Evolutionary conservation across 2,113 vertebrate genomes (phyloP).

Genomic region (Hippocampus mohnikei): DNA sequence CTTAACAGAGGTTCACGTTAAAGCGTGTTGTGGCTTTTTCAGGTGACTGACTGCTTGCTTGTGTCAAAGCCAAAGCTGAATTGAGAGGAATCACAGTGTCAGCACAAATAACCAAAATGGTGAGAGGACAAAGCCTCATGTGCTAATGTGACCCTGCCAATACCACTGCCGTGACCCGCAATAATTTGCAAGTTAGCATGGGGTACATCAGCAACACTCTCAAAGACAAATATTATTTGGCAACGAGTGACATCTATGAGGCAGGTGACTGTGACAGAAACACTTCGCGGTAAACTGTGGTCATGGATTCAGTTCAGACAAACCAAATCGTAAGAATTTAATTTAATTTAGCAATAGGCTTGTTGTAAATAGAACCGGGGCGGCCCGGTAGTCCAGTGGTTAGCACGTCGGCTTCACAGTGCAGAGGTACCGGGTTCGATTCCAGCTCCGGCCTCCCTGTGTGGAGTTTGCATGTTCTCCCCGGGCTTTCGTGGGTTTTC

Average conservation of each 20-base stretch:
- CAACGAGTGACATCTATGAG: not conserved
- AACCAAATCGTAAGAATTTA: not conserved
- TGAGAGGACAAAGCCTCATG: conserved; percentile 65
- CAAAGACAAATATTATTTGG: conserved; percentile 36
- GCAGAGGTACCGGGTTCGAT: too few relatives aligned
- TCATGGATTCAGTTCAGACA: not conserved
- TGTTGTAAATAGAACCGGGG: too few relatives aligned
- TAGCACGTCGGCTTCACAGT: too few relatives aligned
- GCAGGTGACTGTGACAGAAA: not conserved
- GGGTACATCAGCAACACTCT: conserved; percentile 62
- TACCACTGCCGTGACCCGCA: conserved; percentile 34
- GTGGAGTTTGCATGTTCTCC: too few relatives aligned
- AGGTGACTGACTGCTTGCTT: conserved; percentile 47
- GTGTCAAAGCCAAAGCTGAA: conserved; percentile 46
- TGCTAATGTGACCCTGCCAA: conserved; percentile 54
- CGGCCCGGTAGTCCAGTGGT: too few relatives aligned
- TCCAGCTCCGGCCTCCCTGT: too few relatives aligned
- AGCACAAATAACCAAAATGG: conserved; percentile 44
- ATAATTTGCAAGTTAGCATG: conserved; percentile 71
- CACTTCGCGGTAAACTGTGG: not conserved
- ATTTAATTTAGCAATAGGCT: not conserved
- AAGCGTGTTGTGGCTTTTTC: conserved; percentile 44
- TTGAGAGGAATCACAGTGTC: conserved; percentile 54
- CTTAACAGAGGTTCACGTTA: conserved; percentile 39
- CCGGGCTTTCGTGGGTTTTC: too few relatives aligned